Evolutionary conservation across 2,113 vertebrate genomes (phyloP).

Genomic region (Phaetusa simplex): DNA sequence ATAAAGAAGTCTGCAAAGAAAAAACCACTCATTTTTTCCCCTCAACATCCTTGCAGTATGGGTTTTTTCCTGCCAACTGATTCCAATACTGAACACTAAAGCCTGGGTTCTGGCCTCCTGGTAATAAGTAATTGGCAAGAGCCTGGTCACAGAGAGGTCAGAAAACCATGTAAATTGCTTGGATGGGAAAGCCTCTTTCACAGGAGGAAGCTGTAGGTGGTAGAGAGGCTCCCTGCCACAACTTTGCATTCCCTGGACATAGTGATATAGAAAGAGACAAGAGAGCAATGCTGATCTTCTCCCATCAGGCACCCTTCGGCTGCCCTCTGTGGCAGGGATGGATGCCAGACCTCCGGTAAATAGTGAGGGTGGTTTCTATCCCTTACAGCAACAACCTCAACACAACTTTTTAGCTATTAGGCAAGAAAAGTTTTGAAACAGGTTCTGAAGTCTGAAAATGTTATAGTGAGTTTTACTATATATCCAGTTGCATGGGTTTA

Average conservation of each 20-base stretch:
- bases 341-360: not conserved
- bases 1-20: not conserved
- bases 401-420: not conserved
- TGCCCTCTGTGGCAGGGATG: not conserved
- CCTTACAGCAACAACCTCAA: not conserved
- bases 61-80: not conserved
- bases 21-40: not conserved
- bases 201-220: slow-evolving; percentile 35
- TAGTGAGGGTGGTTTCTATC: not conserved
- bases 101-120: not conserved
- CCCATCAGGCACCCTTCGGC: fast-evolving
- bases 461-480: not conserved
- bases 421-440: not conserved
- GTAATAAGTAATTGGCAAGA: slow-evolving; percentile 29
- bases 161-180: slow-evolving; percentile 43
- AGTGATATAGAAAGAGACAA: slow-evolving; percentile 31
- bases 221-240: slow-evolving; percentile 36
- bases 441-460: not conserved
- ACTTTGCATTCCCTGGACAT: not conserved
- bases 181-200: slow-evolving; percentile 41
- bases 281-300: not conserved
- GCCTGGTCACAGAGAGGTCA: slow-evolving; percentile 11
- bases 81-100: not conserved
- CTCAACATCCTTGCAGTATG: not conserved
- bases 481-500: not conserved